Conservation (phyloP, 2,797 vertebrate species). For the Darevskia mixta region DNA sequence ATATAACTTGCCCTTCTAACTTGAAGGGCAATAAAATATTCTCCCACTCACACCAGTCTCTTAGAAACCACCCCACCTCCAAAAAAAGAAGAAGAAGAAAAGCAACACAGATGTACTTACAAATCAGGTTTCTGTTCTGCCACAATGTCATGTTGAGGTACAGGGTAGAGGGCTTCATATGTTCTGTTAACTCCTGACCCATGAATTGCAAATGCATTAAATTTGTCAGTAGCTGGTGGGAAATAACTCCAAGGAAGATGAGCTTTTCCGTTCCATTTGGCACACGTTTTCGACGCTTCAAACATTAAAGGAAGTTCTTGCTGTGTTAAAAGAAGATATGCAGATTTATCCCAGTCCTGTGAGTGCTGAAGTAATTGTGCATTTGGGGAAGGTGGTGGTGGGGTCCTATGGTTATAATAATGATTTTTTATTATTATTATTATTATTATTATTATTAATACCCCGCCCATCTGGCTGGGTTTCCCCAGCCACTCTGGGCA, state of each 20-base stretch:
- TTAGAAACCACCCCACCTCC: neutral
- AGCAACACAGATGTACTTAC: constrained; percentile 70
- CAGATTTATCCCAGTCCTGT: neutral
- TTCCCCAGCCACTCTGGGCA: no score
- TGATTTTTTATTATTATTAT: no score
- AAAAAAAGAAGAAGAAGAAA: neutral
- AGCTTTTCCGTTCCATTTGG: constrained; percentile 76
- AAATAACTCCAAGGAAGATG: constrained; percentile 81
- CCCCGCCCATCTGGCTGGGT: no score
- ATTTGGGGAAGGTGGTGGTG: neutral
- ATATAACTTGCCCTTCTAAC: neutral
- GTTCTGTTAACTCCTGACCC: constrained; percentile 73
- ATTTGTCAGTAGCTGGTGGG: constrained; percentile 74
- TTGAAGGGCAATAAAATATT: neutral
- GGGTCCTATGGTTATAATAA: neutral
- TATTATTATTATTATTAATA: no score
- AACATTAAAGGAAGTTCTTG: constrained; percentile 75
- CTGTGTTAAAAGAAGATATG: constrained; percentile 56
- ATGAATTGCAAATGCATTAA: constrained; percentile 83
- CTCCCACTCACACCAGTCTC: neutral
- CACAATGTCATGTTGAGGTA: constrained; percentile 70
- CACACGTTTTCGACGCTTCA: constrained; percentile 66
- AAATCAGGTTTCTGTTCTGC: constrained; percentile 81
- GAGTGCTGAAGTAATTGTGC: neutral
- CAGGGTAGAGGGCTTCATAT: constrained; percentile 80